Conservation (phyloP, 1,140 invertebrate genomes). For the Trachymyrmex septentrionalis region DNA sequence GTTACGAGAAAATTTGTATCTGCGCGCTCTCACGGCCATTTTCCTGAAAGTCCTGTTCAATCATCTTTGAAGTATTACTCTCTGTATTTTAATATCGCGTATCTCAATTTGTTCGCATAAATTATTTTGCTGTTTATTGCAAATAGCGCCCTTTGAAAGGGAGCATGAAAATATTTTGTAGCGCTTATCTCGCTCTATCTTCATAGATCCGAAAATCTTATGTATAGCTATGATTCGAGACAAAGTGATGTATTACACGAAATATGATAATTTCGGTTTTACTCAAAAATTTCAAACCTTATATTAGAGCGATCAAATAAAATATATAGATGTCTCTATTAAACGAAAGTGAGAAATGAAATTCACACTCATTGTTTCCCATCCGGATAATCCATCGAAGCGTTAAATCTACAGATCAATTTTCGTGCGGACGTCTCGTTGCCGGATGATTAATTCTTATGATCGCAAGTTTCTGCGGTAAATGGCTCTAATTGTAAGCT, state of each 20-base stretch:
- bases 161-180: background rate
- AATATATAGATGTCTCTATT: background rate
- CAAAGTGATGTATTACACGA: background rate
- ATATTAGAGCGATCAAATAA: background rate
- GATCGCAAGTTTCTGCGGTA: conserved; percentile 44
- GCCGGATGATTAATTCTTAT: conserved; percentile 67
- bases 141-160: conserved; percentile 21
- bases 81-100: conserved; percentile 61
- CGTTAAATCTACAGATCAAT: conserved; percentile 62
- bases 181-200: background rate
- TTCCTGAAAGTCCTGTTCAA: conserved; percentile 60
- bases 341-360: conserved; percentile 36
- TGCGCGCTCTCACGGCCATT: conserved; percentile 51
- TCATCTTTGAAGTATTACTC: conserved; percentile 65
- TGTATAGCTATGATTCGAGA: background rate
- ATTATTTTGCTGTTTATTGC: conserved; percentile 49
- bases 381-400: conserved; percentile 42
- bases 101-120: conserved; percentile 59
- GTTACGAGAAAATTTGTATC: conserved; percentile 63
- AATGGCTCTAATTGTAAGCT: conserved; percentile 41
- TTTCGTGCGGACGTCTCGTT: conserved; percentile 47
- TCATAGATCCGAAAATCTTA: background rate
- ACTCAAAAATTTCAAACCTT: background rate
- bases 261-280: background rate
- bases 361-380: conserved; percentile 32